These are phyloP conservation scores for Andrena bucephala DNA, from an alignment of 2,888 invertebrate genomes.

Conservation along the genomic window DNA sequence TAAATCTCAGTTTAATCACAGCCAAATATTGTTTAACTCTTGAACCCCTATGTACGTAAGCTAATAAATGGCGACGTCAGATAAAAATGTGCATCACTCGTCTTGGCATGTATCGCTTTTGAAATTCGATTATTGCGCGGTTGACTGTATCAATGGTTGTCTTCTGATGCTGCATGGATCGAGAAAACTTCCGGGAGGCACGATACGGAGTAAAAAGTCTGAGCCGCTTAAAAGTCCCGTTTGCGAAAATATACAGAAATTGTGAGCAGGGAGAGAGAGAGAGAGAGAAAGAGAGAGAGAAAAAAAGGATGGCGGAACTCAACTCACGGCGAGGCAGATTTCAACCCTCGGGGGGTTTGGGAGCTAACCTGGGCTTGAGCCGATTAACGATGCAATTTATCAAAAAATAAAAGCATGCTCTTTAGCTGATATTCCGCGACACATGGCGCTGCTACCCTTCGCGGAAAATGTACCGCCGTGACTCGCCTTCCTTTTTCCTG, in stretches of 20 bases:
- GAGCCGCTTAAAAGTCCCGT: constrained; percentile 58
- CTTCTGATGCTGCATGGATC: constrained; percentile 52
- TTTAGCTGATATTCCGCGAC: constrained; percentile 75
- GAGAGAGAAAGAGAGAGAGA: constrained; percentile 25
- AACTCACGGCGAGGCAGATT: constrained; percentile 59
- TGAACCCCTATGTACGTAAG: too few species aligned
- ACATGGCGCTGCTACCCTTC: constrained; percentile 53
- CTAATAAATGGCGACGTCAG: too few species aligned
- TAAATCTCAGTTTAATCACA: background rate
- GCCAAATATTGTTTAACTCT: background rate
- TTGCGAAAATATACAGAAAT: constrained; percentile 58
- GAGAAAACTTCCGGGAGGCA: constrained; percentile 32
- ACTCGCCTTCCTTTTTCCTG: constrained; percentile 52
- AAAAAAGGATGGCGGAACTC: constrained; percentile 11
- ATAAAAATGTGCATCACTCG: background rate
- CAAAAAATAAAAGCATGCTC: constrained; percentile 75
- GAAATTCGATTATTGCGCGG: constrained; percentile 26
- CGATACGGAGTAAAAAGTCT: constrained; percentile 43
- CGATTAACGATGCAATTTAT: constrained; percentile 76
- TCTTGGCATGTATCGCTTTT: background rate
- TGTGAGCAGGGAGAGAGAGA: constrained; percentile 5
- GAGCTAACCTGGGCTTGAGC: constrained; percentile 68
- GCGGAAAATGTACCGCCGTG: constrained; percentile 46
- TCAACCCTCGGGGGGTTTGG: constrained; percentile 62
- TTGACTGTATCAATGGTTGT: constrained; percentile 33